phyloP scores from a whole-genome alignment of 1,140 invertebrate species.

The Piezodorus guildinii region DNA sequence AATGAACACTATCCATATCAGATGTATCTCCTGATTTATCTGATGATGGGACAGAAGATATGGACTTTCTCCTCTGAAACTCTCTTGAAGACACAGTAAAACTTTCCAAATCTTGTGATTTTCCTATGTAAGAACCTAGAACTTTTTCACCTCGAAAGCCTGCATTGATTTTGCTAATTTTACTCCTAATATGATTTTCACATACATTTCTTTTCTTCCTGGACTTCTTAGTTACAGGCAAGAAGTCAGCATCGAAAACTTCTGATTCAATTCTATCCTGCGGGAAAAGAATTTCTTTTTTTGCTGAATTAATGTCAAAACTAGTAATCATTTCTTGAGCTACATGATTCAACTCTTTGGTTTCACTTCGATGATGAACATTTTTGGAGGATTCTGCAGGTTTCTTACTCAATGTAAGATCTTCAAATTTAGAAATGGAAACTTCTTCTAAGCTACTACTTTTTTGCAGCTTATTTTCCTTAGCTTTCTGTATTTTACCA shows the following conservation, averaged over 20 bases:
- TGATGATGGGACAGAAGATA: constrained; percentile 49
- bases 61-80: constrained; percentile 37
- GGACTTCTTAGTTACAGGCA: constrained; percentile 58
- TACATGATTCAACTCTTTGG: not conserved
- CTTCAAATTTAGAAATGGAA: constrained; percentile 53
- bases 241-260: constrained; percentile 41
- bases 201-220: constrained; percentile 41
- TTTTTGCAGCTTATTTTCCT: constrained; percentile 20
- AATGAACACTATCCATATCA: constrained; percentile 60
- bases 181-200: not conserved
- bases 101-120: constrained; percentile 1
- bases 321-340: not conserved
- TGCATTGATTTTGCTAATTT: not conserved
- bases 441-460: constrained; percentile 47
- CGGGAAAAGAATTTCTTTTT: not conserved
- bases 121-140: constrained; percentile 24
- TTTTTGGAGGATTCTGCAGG: constrained; percentile 1
- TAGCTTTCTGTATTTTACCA: constrained; percentile 17
- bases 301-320: not conserved
- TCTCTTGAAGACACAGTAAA: not conserved
- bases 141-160: constrained; percentile 29
- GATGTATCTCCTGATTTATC: constrained; percentile 62
- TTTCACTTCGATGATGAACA: not conserved
- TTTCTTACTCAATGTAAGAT: constrained; percentile 38
- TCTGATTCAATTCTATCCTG: not conserved